A percentile compares a stretch with the other conserved stretches of the same genome.
Conservation (phyloP, 2,113 vertebrate genomes). For the Malurus melanocephalus region DNA sequence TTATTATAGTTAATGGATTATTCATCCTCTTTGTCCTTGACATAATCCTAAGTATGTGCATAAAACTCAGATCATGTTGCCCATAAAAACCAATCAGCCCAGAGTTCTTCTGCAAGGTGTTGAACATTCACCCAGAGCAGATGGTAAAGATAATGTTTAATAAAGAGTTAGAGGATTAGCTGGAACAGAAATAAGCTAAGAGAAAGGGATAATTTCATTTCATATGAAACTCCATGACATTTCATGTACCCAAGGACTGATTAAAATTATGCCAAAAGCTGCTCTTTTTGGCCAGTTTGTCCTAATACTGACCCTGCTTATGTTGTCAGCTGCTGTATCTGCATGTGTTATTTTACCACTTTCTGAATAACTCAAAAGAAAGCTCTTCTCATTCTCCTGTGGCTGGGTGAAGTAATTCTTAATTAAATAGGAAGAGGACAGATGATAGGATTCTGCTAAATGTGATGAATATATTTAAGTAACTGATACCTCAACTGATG, state of each 20-base stretch:
- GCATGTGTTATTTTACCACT: constrained; percentile 29
- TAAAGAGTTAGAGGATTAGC: constrained; percentile 76
- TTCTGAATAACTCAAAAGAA: constrained; percentile 65
- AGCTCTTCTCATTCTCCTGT: constrained; percentile 60
- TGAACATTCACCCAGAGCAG: constrained; percentile 71
- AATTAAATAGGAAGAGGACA: constrained; percentile 66
- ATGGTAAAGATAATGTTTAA: constrained; percentile 82
- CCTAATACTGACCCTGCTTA: constrained; percentile 49
- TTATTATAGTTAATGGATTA: constrained; percentile 76
- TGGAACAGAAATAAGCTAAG: constrained; percentile 72
- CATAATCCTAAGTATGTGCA: constrained; percentile 71
- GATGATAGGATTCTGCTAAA: constrained; percentile 65
- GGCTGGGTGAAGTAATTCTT: constrained; percentile 61
- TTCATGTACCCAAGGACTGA: constrained; percentile 67
- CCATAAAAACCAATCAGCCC: constrained; percentile 70
- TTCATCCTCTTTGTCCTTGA: constrained; percentile 77
- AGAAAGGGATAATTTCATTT: constrained; percentile 73
- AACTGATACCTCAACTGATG: constrained; percentile 55
- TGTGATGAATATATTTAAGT: constrained; percentile 65
- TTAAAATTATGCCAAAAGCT: constrained; percentile 62
- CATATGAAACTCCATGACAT: constrained; percentile 70
- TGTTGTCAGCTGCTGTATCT: constrained; percentile 31
- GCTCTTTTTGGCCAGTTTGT: constrained; percentile 48
- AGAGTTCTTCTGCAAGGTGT: constrained; percentile 65
- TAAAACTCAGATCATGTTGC: constrained; percentile 74